phyloP scores from a whole-genome alignment of 2,113 vertebrate species.

The Leuciscus idus region DNA sequence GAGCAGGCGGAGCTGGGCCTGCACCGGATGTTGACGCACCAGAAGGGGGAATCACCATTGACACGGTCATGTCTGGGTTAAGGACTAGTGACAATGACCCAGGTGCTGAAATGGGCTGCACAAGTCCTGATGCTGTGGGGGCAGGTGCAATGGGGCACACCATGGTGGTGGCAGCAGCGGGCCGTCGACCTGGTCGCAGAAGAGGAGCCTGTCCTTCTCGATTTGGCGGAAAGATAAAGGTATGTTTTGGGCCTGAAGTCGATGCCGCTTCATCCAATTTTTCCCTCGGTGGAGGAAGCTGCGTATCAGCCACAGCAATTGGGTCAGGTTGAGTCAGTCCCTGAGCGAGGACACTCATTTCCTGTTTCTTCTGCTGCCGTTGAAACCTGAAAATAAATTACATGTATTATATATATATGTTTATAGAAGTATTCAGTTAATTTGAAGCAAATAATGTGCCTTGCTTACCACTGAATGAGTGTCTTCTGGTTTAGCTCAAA shows the following conservation, averaged over 20 bases:
- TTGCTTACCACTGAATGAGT: constrained; percentile 33
- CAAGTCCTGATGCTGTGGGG: constrained; percentile 1
- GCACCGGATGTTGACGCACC: background rate
- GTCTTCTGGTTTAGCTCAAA: constrained; percentile 24
- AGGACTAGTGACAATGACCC: background rate
- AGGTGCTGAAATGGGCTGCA: background rate
- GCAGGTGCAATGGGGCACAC: background rate
- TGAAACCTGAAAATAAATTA: constrained; percentile 22
- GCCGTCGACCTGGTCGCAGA: constrained; percentile 15
- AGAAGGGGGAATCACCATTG: background rate
- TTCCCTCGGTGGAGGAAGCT: constrained; percentile 2
- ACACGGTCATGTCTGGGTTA: constrained; percentile 8
- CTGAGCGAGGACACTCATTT: constrained; percentile 2
- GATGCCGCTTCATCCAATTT: background rate
- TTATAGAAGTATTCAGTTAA: background rate
- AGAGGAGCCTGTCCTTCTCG: constrained; percentile 6
- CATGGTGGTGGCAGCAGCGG: background rate
- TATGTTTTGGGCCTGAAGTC: background rate
- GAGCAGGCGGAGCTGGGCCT: background rate
- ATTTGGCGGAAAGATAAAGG: constrained; percentile 7
- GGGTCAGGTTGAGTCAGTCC: constrained; percentile 20
- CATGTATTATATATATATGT: background rate
- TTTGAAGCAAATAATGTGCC: background rate
- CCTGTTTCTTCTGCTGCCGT: background rate
- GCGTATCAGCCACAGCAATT: background rate